phyloP scores from a whole-genome alignment of 2,888 invertebrate genomes.

The Scaptomyza flava region DNA sequence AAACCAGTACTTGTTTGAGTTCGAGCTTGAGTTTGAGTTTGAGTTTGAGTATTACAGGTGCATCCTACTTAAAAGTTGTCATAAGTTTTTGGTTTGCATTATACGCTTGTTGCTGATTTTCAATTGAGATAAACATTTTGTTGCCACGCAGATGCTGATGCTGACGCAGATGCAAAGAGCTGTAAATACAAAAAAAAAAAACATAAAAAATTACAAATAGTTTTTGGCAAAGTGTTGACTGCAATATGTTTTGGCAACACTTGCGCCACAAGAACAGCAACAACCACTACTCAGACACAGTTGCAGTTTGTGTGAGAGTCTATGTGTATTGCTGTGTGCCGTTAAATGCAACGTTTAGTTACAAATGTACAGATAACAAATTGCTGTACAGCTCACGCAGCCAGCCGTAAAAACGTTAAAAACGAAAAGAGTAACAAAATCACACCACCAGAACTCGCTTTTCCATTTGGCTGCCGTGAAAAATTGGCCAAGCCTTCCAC shows the following conservation, averaged over 20 bases:
- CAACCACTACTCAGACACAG: slow-evolving; percentile 16
- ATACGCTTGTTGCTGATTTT: slow-evolving; percentile 39
- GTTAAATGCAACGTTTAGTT: slow-evolving; percentile 78
- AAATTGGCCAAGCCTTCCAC: slow-evolving; percentile 63
- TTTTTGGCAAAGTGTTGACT: slow-evolving; percentile 68
- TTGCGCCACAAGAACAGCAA: slow-evolving; percentile 53
- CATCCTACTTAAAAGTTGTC: slow-evolving; percentile 35
- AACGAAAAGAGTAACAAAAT: slow-evolving; percentile 26
- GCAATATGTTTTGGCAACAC: slow-evolving; percentile 74
- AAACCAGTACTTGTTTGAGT: slow-evolving; percentile 13
- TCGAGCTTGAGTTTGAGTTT: neutral
- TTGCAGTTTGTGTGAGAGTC: slow-evolving; percentile 27
- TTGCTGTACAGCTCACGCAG: slow-evolving; percentile 64
- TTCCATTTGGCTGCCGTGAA: slow-evolving; percentile 54
- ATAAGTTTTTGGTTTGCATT: slow-evolving; percentile 42
- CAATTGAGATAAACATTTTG: slow-evolving; percentile 45
- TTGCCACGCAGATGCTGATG: slow-evolving; percentile 11
- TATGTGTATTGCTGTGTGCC: slow-evolving; percentile 54
- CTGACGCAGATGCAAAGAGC: slow-evolving; percentile 2
- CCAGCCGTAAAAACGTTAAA: slow-evolving; percentile 35
- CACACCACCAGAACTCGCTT: slow-evolving; percentile 32
- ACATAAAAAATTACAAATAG: slow-evolving; percentile 28
- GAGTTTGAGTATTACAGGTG: slow-evolving; percentile 19
- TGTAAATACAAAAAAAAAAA: slow-evolving; percentile 40
- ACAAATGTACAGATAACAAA: slow-evolving; percentile 77